Conservation (phyloP, 1,140 invertebrate species). For the Antheraea mylitta region DNA sequence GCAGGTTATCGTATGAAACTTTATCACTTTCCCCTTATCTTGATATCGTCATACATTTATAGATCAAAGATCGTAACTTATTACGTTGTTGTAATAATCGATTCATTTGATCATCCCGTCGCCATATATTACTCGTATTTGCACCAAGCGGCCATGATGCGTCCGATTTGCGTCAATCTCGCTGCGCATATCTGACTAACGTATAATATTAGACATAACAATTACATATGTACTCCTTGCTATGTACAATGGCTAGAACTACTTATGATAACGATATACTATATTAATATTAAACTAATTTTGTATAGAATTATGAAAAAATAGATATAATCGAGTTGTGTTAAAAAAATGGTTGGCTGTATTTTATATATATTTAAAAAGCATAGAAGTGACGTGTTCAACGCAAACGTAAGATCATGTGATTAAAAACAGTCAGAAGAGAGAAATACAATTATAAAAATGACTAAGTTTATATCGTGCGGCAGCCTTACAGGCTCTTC, state of each 20-base stretch:
- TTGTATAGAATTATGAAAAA: too few species aligned
- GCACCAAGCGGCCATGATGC: constrained; percentile 30
- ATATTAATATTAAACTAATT: neutral
- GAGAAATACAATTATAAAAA: neutral
- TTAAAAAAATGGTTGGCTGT: neutral
- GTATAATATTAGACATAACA: constrained; percentile 31
- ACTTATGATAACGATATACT: neutral
- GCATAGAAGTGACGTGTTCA: neutral
- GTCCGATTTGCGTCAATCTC: constrained; percentile 43
- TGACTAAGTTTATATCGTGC: constrained; percentile 19
- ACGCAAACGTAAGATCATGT: neutral
- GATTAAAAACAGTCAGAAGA: neutral
- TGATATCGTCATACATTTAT: neutral
- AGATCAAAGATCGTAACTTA: constrained; percentile 28
- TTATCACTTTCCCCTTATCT: constrained; percentile 8
- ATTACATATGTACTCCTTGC: neutral
- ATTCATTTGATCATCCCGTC: constrained; percentile 26
- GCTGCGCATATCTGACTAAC: constrained; percentile 35
- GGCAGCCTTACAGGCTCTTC: constrained; percentile 59
- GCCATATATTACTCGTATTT: constrained; percentile 22
- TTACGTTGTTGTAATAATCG: constrained; percentile 31
- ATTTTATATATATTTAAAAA: neutral
- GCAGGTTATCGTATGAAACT: constrained; percentile 9
- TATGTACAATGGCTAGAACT: neutral
- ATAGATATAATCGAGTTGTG: neutral